A percentile compares a stretch with the other conserved stretches of the same genome.
phyloP scores from a whole-genome alignment of 1,140 invertebrate genomes.

The Drosophila auraria region DNA sequence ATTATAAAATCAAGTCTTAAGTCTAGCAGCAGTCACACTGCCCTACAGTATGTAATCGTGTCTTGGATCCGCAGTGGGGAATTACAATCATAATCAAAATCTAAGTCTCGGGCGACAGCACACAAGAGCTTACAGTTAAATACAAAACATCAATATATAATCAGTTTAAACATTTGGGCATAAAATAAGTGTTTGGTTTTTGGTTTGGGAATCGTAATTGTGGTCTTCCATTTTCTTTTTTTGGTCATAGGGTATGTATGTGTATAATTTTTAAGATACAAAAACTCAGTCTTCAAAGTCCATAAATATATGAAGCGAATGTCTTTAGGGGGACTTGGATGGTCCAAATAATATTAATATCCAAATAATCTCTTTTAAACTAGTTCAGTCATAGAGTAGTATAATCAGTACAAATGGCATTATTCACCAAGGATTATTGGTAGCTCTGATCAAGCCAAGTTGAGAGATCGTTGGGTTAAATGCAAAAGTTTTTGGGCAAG shows the following conservation, averaged over 20 bases:
- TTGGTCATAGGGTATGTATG: conserved; percentile 37
- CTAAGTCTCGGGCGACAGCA: conserved; percentile 21
- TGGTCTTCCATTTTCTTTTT: conserved; percentile 35
- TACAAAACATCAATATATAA: conserved; percentile 37
- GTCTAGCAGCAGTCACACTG: conserved; percentile 65
- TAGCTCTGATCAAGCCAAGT: conserved; percentile 16
- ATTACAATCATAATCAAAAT: conserved; percentile 29
- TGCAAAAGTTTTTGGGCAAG: conserved; percentile 16
- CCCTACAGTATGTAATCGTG: conserved; percentile 46
- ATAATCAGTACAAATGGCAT: conserved; percentile 53
- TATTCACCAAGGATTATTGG: conserved; percentile 19
- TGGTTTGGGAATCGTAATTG: conserved; percentile 64
- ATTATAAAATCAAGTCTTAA: conserved; percentile 65
- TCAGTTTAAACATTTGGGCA: conserved; percentile 49
- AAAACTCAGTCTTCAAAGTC: conserved; percentile 70
- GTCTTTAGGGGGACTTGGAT: conserved; percentile 33
- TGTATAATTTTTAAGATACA: conserved; percentile 55
- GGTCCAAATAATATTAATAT: conserved; percentile 27
- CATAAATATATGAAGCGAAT: conserved; percentile 53
- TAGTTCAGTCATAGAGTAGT: conserved; percentile 57
- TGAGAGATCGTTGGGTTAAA: conserved; percentile 43
- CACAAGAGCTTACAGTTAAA: conserved; percentile 31
- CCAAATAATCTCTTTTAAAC: conserved; percentile 30
- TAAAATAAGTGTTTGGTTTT: conserved; percentile 60
- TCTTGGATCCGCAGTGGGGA: conserved; percentile 45